These are phyloP conservation scores for Heteromormyrus szaboi DNA, from an alignment of 2,797 vertebrate species.

Conservation along the genomic window DNA sequence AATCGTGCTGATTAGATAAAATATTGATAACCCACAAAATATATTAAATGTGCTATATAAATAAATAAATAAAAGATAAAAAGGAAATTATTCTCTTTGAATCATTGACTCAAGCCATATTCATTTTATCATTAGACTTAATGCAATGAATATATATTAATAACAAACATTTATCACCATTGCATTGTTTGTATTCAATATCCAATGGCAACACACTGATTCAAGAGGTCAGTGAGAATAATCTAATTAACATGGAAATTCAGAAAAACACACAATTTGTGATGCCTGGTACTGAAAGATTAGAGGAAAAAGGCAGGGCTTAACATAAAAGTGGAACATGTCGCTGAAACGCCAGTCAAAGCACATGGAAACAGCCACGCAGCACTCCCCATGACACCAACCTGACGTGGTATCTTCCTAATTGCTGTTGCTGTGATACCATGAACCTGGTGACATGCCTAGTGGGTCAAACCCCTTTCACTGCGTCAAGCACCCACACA, in stretches of 20 bases:
- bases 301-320: neutral
- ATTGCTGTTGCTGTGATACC: neutral
- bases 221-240: neutral
- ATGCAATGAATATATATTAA: slow-evolving; percentile 4
- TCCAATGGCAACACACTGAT: neutral
- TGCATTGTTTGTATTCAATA: neutral
- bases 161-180: neutral
- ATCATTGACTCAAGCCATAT: neutral
- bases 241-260: neutral
- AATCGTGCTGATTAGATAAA: neutral
- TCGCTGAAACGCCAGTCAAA: neutral
- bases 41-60: neutral
- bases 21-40: neutral
- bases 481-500: neutral
- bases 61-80: neutral
- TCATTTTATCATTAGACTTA: neutral
- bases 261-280: neutral
- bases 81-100: neutral
- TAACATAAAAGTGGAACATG: slow-evolving; percentile 22
- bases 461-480: neutral
- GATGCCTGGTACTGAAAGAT: neutral
- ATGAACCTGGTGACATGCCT: neutral
- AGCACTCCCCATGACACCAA: neutral
- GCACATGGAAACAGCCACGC: neutral
- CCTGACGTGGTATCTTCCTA: neutral